A percentile compares a stretch with the other conserved stretches of the same genome.
These are phyloP conservation scores for Dromius quadrimaculatus DNA, from an alignment of 2,888 invertebrate species.

Conservation along the genomic window DNA sequence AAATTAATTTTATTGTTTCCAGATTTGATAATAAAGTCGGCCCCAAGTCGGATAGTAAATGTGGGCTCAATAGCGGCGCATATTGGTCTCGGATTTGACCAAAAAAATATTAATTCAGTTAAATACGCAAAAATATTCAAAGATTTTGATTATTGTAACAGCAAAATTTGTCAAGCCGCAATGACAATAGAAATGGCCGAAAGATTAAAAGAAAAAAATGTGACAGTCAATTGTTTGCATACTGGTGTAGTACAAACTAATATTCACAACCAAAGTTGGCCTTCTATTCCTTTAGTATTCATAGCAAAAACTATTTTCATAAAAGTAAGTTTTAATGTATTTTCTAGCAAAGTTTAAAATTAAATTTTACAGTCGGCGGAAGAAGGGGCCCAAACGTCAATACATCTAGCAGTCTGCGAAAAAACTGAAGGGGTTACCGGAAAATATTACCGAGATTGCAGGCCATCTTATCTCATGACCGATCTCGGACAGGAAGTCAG, in stretches of 20 bases:
- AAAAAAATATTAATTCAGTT: conserved; percentile 50
- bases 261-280: conserved; percentile 61
- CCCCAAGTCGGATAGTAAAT: conserved; percentile 62
- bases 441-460: conserved; percentile 85
- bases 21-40: conserved; percentile 63
- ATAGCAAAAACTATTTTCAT: neutral
- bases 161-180: conserved; percentile 63
- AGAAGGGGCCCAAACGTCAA: conserved; percentile 85
- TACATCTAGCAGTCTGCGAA: conserved; percentile 82
- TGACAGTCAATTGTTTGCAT: conserved; percentile 63
- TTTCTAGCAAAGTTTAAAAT: no score
- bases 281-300: neutral
- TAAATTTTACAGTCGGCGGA: conserved; percentile 80
- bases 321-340: conserved; percentile 3
- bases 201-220: conserved; percentile 59
- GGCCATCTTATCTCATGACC: conserved; percentile 71
- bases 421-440: conserved; percentile 79
- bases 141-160: conserved; percentile 60
- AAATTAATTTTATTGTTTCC: conserved; percentile 50
- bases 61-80: conserved; percentile 59
- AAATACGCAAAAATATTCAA: conserved; percentile 49
- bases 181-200: conserved; percentile 63
- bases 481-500: conserved; percentile 76
- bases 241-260: conserved; percentile 62
- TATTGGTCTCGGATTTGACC: conserved; percentile 33